These are phyloP conservation scores for Arbacia lixula DNA, from an alignment of 53 echinoderm and acorn worm genomes.

Conservation along the genomic window DNA sequence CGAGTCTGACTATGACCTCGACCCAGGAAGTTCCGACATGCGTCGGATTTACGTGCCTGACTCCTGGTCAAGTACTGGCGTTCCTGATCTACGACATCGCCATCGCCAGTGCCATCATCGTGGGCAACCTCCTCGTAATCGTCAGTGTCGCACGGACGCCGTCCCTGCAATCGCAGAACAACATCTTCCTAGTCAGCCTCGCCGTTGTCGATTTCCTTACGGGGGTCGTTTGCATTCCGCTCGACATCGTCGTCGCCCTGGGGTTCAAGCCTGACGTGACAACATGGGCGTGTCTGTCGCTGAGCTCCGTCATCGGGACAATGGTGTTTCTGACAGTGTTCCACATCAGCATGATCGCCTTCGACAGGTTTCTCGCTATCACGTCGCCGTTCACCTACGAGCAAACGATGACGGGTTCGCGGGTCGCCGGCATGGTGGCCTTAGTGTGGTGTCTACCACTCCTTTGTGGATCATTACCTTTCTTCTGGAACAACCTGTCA, in stretches of 20 bases:
- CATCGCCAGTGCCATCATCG: constrained; percentile 40
- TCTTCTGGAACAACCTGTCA: constrained; percentile 39
- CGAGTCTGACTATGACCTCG: too few relatives aligned
- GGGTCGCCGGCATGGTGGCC: constrained; percentile 32
- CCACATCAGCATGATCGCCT: constrained; percentile 71
- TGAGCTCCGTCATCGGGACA: constrained; percentile 45
- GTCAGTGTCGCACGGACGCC: constrained; percentile 54
- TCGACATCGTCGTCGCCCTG: constrained; percentile 54
- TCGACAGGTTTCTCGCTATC: constrained; percentile 73
- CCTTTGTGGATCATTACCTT: background rate
- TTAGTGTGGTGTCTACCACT: constrained; percentile 34
- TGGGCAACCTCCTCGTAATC: constrained; percentile 63
- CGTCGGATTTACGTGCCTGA: constrained; percentile 15
- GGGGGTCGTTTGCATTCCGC: constrained; percentile 61
- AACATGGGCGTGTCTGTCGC: constrained; percentile 51
- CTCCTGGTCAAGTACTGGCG: constrained; percentile 9
- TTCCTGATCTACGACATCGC: constrained; percentile 57
- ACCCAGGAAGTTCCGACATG: background rate
- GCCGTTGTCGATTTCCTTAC: constrained; percentile 69
- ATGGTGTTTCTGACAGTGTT: constrained; percentile 60
- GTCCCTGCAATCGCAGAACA: constrained; percentile 63
- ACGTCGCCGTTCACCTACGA: constrained; percentile 67
- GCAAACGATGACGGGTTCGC: constrained; percentile 42
- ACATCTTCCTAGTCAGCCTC: constrained; percentile 67
- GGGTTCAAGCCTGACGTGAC: constrained; percentile 42